Evolutionary conservation across 2,113 vertebrate genomes (phyloP).

Genomic region (Megalops atlanticus): DNA sequence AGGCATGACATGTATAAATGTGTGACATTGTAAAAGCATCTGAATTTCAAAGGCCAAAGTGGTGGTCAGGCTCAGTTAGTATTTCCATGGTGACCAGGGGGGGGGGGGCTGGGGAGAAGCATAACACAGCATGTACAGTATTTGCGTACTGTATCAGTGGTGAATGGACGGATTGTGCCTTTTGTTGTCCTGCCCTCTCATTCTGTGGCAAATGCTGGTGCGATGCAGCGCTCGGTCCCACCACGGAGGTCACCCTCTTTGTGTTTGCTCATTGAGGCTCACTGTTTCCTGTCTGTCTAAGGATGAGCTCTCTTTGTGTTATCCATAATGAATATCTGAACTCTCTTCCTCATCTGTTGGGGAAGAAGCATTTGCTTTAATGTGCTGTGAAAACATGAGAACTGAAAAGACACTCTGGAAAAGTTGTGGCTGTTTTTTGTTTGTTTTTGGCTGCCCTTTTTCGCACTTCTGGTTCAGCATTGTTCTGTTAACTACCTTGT

Average conservation of each 20-base stretch:
- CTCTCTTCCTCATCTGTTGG: constrained; percentile 42
- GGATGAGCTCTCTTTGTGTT: not conserved
- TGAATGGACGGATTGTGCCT: constrained; percentile 67
- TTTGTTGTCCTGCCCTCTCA: constrained; percentile 57
- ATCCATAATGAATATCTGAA: constrained; percentile 42
- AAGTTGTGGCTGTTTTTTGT: not conserved
- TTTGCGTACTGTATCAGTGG: constrained; percentile 62
- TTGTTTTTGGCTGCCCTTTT: not conserved
- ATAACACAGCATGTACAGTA: constrained; percentile 48
- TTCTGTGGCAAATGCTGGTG: constrained; percentile 63
- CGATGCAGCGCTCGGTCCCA: constrained; percentile 54
- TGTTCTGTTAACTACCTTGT: too few relatives aligned
- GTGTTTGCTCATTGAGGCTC: constrained; percentile 61
- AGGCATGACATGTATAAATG: too few relatives aligned
- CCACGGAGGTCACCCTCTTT: constrained; percentile 54
- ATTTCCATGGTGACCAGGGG: constrained; percentile 30
- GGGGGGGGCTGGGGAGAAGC: too few relatives aligned
- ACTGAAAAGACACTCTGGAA: not conserved
- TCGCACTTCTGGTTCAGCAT: too few relatives aligned
- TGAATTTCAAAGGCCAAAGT: too few relatives aligned
- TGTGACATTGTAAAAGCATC: too few relatives aligned
- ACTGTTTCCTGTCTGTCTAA: constrained; percentile 46
- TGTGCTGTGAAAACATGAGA: constrained; percentile 29
- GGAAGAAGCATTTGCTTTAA: constrained; percentile 1
- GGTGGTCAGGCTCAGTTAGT: not conserved